Base-by-base conservation (phyloP, 2,113 vertebrate genomes). In the Paramormyrops kingsleyae region DNA sequence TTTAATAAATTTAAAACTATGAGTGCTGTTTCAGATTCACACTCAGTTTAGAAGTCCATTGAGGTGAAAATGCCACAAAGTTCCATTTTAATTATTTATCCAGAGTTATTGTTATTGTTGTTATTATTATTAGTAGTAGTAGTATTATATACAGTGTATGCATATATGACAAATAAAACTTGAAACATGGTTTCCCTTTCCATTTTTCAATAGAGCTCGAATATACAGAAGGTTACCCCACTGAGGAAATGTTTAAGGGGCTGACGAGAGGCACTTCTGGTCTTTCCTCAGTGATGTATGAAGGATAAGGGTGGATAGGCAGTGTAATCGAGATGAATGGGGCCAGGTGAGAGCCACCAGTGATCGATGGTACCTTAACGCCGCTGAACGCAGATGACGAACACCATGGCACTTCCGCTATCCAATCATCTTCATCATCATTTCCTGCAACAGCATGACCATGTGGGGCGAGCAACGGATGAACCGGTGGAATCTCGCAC, bases 391-490 rank as follows among this genome's bases (percentile, higher is more conserved):
- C 15, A 19, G 44, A 47, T 27, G 52, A 44, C 19, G 52, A 87
- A 90, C 44, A 74, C 52, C 5, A 42, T 66, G 87, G 70, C 87
- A 35, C 53, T 84, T n/a, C 52, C 17, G 44, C 24, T 10, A 24
- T 24, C 77, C 53, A 13, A 19, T 88, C 31, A 49, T 24, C 49
- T 90, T 56, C 74, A 66, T 88, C 52, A 62, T 90, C 89, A 88
- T 84, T 80, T 83, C 8, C 49, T 21, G 24, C 6, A 80, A 80
- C 44, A 21, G 10, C 31, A 88, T 31, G 19, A 19, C 87, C 70
- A 27, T 74, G 52, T 31, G 2, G 42, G 52, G 19, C 66, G 83
- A 89, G 35, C 10, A 31, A 89, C 39, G 27, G 42, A 24, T 5
- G 15, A 80, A 24, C 49, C 17, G 17, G 50, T 24, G 47, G 24